Percentiles rank a stretch among this genome's conserved stretches.
Conservation (phyloP, 2,888 invertebrate species). For the Dryocosmus kuriphilus region DNA sequence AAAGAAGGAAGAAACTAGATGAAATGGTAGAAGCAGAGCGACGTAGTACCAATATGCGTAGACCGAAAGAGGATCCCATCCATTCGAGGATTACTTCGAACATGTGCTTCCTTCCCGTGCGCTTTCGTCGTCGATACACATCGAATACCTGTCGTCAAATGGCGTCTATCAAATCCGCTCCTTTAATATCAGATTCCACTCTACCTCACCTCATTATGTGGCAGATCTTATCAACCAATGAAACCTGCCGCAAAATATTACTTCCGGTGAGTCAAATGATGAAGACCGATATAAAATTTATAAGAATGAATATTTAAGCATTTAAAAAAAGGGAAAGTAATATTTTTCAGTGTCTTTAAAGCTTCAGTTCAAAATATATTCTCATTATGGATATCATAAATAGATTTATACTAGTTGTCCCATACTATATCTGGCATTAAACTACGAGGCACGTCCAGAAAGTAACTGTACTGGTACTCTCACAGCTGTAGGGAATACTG, state of each 20-base stretch:
- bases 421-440: no score
- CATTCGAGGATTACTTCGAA: slow-evolving; percentile 7
- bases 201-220: neutral
- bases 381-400: no score
- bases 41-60: neutral
- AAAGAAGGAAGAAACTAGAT: neutral
- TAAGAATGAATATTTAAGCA: neutral
- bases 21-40: neutral
- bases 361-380: no score
- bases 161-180: neutral
- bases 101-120: neutral
- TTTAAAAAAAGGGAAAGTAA: neutral
- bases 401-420: no score
- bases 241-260: neutral
- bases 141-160: neutral
- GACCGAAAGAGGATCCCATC: neutral
- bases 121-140: neutral
- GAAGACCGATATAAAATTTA: neutral
- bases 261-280: neutral
- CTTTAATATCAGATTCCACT: neutral
- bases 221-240: neutral
- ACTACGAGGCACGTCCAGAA: no score
- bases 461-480: no score
- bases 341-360: no score
- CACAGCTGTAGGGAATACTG: no score